Base-by-base conservation (phyloP, 2,888 invertebrate genomes). In the Zele albiditarsus region DNA sequence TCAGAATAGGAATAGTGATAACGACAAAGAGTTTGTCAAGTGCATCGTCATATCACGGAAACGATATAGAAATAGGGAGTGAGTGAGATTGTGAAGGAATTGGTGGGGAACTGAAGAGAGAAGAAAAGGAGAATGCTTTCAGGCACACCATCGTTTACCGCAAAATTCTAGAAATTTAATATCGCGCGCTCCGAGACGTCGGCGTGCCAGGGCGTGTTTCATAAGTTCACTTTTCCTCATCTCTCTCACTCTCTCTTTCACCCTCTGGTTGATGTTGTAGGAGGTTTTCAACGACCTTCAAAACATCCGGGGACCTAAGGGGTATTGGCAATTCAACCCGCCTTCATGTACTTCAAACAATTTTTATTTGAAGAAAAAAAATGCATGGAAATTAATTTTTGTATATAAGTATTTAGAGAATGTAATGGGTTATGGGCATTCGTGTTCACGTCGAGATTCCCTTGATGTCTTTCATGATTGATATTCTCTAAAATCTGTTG, bases 111-210 rank as follows among this genome's bases (percentile, higher is more conserved):
- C 60, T 57, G 71, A 53, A 31, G 60, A 73, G 70, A 75, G 69
- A 60, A 69, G 71, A 57, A 68, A 33, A 65, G 71, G 70, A 66
- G 71, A 78, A 76, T 53, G 71, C 49, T 78, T 72, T 67, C 78
- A 76, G 78, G 77, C 78, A 75, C 80, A 79, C 79, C 79, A 80
- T 80, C 82, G 53, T 63, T 84, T 82, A 89, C 91, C 90, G 89
- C 90, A 89, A 90, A 90, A 91, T 91, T 91, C 90, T 90, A 89
- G 90, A 91, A 90, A 91, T 91, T 91, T 91, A 91, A 91, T 91
- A 91, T 91, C 90, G 86, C 84, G 83, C 84, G 81, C 83, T 73
- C 77, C 79, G 74, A 76, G 76, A 74, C 71, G 75, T 80, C 76
- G 78, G 82, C 77, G 76, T 76, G 77, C 79, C 79, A 82, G 81